Evolutionary conservation across 2,888 invertebrate genomes (phyloP).

Genomic region (Troides oblongomaculatus): DNA sequence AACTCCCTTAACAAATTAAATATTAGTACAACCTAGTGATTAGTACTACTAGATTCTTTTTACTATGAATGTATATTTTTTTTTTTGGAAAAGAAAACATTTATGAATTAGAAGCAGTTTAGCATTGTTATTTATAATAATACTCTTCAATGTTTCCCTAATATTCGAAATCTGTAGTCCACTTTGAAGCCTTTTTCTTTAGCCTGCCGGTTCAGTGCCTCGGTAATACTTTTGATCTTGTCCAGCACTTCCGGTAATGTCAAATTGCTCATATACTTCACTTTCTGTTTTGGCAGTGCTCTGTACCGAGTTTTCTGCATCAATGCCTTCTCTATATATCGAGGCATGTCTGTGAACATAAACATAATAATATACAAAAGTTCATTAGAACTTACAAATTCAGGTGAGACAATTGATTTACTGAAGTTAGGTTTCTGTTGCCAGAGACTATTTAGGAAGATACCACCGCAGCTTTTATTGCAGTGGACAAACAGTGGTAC

Average conservation of each 20-base stretch:
- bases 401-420: too few relatives aligned
- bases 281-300: conserved; percentile 39
- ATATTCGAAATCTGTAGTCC: conserved; percentile 59
- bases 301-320: conserved; percentile 42
- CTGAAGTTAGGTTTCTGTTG: too few relatives aligned
- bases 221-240: conserved; percentile 58
- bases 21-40: too few relatives aligned
- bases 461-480: too few relatives aligned
- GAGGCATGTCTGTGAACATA: conserved; percentile 48
- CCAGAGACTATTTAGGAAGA: too few relatives aligned
- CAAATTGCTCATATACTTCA: conserved; percentile 47
- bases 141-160: conserved; percentile 28
- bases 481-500: too few relatives aligned
- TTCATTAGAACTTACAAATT: background rate
- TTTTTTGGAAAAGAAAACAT: too few relatives aligned
- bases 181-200: conserved; percentile 63
- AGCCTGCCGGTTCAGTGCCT: conserved; percentile 50
- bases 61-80: too few relatives aligned
- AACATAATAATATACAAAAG: background rate
- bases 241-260: conserved; percentile 52
- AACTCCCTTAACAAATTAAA: too few relatives aligned
- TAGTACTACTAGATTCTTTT: too few relatives aligned
- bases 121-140: too few relatives aligned
- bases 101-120: too few relatives aligned
- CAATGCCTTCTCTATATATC: conserved; percentile 51